Evolutionary conservation across 2,888 invertebrate species (phyloP).

Genomic region (Lomographa bimaculata): DNA sequence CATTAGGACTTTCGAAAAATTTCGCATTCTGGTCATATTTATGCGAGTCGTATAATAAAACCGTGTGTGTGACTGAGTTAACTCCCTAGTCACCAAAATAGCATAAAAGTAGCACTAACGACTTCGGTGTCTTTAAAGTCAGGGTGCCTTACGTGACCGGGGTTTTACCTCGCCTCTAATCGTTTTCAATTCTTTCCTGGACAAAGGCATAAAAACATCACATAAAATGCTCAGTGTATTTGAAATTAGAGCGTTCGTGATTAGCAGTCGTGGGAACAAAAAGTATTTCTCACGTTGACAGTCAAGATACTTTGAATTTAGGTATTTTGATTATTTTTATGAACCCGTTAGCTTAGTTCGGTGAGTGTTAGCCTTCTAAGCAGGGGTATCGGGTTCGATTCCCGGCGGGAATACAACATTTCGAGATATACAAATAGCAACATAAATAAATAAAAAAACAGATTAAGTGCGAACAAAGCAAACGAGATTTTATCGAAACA

Average conservation of each 20-base stretch:
- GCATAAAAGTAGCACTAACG: conserved; percentile 23
- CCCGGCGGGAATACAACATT: too few relatives aligned
- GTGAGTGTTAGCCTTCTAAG: too few relatives aligned
- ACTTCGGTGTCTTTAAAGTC: conserved; percentile 35
- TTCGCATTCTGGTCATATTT: conserved; percentile 13
- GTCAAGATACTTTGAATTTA: too few relatives aligned
- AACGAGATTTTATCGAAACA: too few relatives aligned
- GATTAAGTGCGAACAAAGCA: too few relatives aligned
- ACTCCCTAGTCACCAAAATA: conserved; percentile 13
- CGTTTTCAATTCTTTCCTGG: conserved; percentile 15
- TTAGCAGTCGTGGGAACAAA: conserved; percentile 16
- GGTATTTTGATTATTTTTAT: too few relatives aligned
- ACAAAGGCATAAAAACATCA: conserved; percentile 30
- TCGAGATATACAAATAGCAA: too few relatives aligned
- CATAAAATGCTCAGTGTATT: conserved; percentile 31
- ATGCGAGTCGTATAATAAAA: conserved; percentile 21
- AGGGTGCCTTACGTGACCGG: conserved; percentile 32
- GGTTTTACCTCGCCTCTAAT: conserved; percentile 26
- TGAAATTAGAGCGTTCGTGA: conserved; percentile 16
- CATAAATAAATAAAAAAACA: too few relatives aligned
- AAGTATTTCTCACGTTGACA: conserved; percentile 2
- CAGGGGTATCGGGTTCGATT: too few relatives aligned
- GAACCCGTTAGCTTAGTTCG: too few relatives aligned
- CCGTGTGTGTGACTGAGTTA: background rate
- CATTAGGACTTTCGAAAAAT: too few relatives aligned